Evolutionary conservation across 2,113 vertebrate genomes (phyloP), one percentile per base, ranked within the genome.

Genomic region (Spilogale gracilis): DNA sequence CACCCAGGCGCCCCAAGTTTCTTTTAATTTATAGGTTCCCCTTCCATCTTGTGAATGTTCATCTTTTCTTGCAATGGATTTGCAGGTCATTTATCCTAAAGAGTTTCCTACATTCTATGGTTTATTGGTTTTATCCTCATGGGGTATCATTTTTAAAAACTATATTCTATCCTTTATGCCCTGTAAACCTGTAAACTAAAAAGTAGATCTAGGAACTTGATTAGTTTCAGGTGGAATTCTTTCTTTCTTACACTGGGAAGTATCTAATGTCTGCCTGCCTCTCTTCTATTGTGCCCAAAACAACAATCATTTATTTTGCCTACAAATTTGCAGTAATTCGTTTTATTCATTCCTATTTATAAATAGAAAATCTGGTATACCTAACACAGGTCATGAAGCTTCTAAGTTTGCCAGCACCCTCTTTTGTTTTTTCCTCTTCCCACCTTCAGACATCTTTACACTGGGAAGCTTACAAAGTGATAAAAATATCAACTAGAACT

Each of bases 21-120:
- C 74, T 50, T 50, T 76, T 27, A 48, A 50, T 76, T 27, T 50
- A n/a, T n/a, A 92, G 14, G 6, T 60, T 83, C 54, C 54, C 20
- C 27, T 60, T 92, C 65, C 79, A 71, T 48, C 20, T 73, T 83
- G 65, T 5, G 67, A 23, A 9, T 83, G 56, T 13, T 52, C 21
- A 81, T 48, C 45, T 92, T 92, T 83, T 83, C 79, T 92, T 60
- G 3, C 43, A 83, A 73, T 50, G 82, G 60, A n/a, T 73, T 83
- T 83, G 43, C 69, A 92, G 38, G 30, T 83, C 52, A 83, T 92
- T 71, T 92, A 38, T 83, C 79, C 65, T 92, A 50, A 83, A 60
- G 38, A 83, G 54, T 92, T 83, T 61, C 65, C 10, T 38, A 92
- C 10, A 23, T 50, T 83, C 52, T 73, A 48, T 43, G 60, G 60